Conservation (phyloP, 1,140 invertebrate genomes). For the Anastrepha obliqua region DNA sequence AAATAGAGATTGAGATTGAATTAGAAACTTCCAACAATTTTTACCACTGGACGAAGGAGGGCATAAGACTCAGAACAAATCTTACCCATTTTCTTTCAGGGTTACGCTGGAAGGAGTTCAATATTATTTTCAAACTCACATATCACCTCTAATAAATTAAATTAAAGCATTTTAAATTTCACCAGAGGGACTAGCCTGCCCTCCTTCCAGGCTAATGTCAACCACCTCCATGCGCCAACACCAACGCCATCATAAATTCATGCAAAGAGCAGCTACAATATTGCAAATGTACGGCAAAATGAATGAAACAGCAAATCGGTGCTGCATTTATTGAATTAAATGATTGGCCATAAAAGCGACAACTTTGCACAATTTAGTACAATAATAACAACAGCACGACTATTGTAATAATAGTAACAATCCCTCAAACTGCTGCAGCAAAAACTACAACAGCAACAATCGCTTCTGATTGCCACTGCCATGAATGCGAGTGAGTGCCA, state of each 20-base stretch:
- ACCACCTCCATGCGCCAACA: background rate
- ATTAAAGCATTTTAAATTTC: too few species aligned
- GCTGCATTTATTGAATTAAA: conserved; percentile 50
- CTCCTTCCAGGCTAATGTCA: background rate
- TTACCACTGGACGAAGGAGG: too few species aligned
- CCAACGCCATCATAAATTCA: background rate
- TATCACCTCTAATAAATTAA: too few species aligned
- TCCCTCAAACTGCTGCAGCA: conserved; percentile 33
- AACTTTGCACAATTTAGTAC: conserved; percentile 50
- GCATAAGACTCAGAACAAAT: too few species aligned
- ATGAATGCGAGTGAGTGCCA: conserved; percentile 24
- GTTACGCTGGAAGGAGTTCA: too few species aligned
- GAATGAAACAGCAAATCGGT: conserved; percentile 22
- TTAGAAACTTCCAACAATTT: too few species aligned
- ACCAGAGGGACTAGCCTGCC: too few species aligned
- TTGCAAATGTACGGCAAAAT: background rate
- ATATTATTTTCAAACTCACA: too few species aligned
- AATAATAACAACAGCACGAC: conserved; percentile 3
- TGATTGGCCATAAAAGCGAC: conserved; percentile 50
- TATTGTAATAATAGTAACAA: conserved; percentile 16
- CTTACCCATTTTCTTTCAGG: too few species aligned
- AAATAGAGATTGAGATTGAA: too few species aligned
- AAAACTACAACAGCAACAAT: background rate
- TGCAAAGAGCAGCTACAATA: background rate
- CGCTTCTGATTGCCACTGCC: background rate